phyloP scores from a whole-genome alignment of 2,797 vertebrate species.

The Serranus cabrilla region DNA sequence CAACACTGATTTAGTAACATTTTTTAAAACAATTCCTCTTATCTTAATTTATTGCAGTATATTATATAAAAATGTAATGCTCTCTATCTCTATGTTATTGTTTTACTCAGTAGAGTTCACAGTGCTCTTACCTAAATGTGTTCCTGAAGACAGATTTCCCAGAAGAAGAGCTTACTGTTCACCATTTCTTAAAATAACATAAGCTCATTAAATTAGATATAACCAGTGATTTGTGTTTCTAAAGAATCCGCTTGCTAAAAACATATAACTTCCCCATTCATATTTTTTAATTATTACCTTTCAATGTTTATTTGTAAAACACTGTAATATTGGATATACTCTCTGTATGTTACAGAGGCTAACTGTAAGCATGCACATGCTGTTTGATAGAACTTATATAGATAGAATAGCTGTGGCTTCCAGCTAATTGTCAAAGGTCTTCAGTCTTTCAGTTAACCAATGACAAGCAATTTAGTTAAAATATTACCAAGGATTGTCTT shows the following conservation, averaged over 20 bases:
- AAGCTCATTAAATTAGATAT: neutral
- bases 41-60: neutral
- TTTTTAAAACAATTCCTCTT: neutral
- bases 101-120: neutral
- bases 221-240: neutral
- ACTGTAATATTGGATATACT: neutral
- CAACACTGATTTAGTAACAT: neutral
- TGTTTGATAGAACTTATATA: neutral
- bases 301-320: neutral
- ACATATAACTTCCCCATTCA: neutral
- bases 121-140: neutral
- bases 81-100: neutral
- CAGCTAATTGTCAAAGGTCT: slow-evolving; percentile 4
- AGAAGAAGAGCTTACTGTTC: neutral
- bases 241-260: neutral
- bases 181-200: neutral
- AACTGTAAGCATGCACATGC: neutral
- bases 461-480: slow-evolving; percentile 38
- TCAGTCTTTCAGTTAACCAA: slow-evolving; percentile 20
- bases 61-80: neutral
- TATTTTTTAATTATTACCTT: neutral
- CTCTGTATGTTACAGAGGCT: neutral
- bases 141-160: neutral
- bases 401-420: neutral
- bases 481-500: slow-evolving; percentile 18